Evolutionary conservation across 2,113 vertebrate genomes (phyloP).

Genomic region (Melanerpes formicivorus): DNA sequence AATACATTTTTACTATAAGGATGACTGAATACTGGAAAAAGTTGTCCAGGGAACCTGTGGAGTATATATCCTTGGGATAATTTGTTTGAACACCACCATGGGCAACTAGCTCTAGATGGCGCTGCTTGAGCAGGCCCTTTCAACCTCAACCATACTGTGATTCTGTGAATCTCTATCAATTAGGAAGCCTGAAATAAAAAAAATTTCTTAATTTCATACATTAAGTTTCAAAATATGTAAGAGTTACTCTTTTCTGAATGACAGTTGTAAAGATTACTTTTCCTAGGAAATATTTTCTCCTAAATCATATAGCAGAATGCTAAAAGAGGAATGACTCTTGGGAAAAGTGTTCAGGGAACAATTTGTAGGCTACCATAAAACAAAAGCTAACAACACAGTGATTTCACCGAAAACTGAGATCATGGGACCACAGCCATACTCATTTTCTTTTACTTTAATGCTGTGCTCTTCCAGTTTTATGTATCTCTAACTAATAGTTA

Average conservation of each 20-base stretch:
- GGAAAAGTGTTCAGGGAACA: not conserved
- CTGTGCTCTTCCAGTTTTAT: not conserved
- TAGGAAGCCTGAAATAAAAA: not conserved
- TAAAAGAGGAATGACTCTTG: not conserved
- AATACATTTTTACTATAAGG: not conserved
- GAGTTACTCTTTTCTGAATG: not conserved
- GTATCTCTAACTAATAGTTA: not conserved
- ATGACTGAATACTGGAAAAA: not conserved
- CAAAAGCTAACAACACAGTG: not conserved
- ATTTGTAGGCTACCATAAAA: not conserved
- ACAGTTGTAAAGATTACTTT: not conserved
- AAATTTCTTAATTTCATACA: not conserved
- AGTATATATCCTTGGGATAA: not conserved
- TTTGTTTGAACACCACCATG: not conserved
- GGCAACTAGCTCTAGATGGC: not conserved
- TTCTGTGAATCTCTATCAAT: not conserved
- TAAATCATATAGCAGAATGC: not conserved
- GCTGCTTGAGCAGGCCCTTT: not conserved
- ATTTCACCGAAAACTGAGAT: not conserved
- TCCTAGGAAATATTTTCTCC: not conserved
- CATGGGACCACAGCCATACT: not conserved
- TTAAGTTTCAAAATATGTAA: not conserved
- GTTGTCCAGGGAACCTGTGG: not conserved
- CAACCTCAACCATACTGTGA: not conserved
- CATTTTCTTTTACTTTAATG: not conserved